Evolutionary conservation across 1,140 invertebrate species (phyloP).

Genomic region (Steinernema feltiae): DNA sequence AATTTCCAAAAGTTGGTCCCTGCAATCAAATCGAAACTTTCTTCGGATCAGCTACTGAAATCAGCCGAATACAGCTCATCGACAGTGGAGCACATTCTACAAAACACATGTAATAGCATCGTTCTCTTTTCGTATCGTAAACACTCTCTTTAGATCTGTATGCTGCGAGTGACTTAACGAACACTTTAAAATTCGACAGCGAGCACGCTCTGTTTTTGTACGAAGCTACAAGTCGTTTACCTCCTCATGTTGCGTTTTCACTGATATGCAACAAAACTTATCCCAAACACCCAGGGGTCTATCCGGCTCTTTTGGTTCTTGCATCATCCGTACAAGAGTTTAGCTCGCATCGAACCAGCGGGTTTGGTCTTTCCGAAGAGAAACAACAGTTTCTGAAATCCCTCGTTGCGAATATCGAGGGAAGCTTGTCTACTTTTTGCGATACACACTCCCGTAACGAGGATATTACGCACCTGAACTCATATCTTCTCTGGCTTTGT

Average conservation of each 20-base stretch:
- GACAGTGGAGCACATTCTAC: background rate
- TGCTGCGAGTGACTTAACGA: background rate
- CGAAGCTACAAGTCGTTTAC: background rate
- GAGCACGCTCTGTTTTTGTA: background rate
- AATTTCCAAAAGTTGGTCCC: background rate
- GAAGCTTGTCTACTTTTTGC: background rate
- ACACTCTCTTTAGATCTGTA: background rate
- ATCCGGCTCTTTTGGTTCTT: too few relatives aligned
- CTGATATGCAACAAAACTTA: too few relatives aligned
- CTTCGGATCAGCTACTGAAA: background rate
- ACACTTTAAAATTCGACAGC: background rate
- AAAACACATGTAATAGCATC: background rate
- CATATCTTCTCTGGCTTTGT: background rate
- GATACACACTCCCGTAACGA: background rate
- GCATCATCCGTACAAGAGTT: too few relatives aligned
- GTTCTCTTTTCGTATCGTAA: background rate
- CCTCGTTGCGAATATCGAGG: too few relatives aligned
- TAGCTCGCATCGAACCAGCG: too few relatives aligned
- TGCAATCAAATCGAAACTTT: background rate
- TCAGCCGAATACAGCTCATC: background rate
- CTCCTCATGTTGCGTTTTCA: too few relatives aligned
- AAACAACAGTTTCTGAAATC: too few relatives aligned
- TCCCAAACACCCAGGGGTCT: too few relatives aligned
- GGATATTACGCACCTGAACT: background rate
- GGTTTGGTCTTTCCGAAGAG: too few relatives aligned